Evolutionary conservation across 2,797 vertebrate genomes (phyloP), one percentile per base, ranked within the genome.

Genomic region (Synanceia verrucosa): DNA sequence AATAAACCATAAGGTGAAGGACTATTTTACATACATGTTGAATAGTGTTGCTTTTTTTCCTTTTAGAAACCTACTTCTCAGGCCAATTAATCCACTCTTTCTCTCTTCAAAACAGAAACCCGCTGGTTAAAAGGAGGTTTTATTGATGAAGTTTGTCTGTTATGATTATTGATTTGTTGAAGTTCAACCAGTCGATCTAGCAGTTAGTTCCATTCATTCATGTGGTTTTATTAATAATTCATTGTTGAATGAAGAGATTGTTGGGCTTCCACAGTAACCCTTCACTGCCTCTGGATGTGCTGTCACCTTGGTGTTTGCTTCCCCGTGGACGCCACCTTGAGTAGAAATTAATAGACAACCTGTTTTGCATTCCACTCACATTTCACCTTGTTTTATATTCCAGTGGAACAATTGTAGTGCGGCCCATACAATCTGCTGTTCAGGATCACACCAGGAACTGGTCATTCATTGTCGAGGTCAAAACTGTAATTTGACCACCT

Each of bases 351-450:
- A 13, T 53, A 19, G 9, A 47, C 64, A 57, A 14, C 11, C 3
- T 43, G 10, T 26, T 71, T 23, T 51, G 23, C 13, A 53, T 58
- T 70, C 51, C 3, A 4, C 26, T 61, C 0, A n/a, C n/a, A 12
- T 55, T 47, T 50, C 4, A 36, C 9, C 57, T 56, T 23, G 34
- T 41, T 84, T 77, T 55, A 37, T 79, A 67, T 73, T 76, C 64
- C 5, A 48, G n/a, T 24, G 13, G 24, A 67, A 50, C 3, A 33
- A 24, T 37, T 43, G 41, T 2, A 26, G 39, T 53, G 2, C 4
- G 23, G 53, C 18, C 24, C 33, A 26, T 65, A 50, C 28, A 53
- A 64, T 51, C 31, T 31, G 28, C 65, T 72, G 61, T 60, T 64
- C 39, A 61, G 31, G 62, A 50, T 64, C 53, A 56, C 65, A 28